Base-by-base conservation (phyloP, 2,113 vertebrate genomes). In the Circaetus cinerascens region DNA sequence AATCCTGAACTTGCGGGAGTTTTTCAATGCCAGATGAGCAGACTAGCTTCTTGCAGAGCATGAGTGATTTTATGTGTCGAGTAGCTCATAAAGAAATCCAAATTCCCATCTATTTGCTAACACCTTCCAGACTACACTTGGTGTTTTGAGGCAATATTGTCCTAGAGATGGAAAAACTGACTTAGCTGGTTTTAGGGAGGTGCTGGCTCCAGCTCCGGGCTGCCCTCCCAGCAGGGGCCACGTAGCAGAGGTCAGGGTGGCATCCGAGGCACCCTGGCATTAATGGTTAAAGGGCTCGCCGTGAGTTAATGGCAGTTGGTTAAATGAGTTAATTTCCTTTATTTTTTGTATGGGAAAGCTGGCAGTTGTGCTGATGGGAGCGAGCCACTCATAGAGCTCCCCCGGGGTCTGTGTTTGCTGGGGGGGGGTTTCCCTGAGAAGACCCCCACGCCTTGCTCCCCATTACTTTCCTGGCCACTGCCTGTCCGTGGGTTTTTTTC, bases 1-100 rank as follows among this genome's bases (percentile, higher is more conserved):
- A 11, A 18, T 17, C 25, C 51, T 1, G 60, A 63, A 43, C 60
- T 87, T 53, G 89, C 0, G 3, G 68, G 93, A 51, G 64, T 3
- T 60, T 88, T 21, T 9, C 20, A 2, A 0, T 21, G 74, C 84
- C 74, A 63, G 69, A 75, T 27, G 91, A 96, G 80, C 69, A 69
- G 32, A 45, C 1, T 13, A 32, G 75, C 59, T 62, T 59, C 73
- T 95, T 14, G 66, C 41, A 73, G 91, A 86, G 85, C 56, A 15
- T 43, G 60, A 82, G 71, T 15, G 83, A 9, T 84, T 97, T 91
- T 95, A 71, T 68, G 63, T 27, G 40, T 83, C 53, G 85, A 88
- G 77, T 46, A 78, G 36, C 79, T 95, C 93, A 15, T 94, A 90
- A 95, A 88, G 63, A 91, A 96, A 92, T 48, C 40, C 71, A 67